Evolutionary conservation across 2,888 invertebrate genomes (phyloP).

Genomic region (Andrena bucephala): DNA sequence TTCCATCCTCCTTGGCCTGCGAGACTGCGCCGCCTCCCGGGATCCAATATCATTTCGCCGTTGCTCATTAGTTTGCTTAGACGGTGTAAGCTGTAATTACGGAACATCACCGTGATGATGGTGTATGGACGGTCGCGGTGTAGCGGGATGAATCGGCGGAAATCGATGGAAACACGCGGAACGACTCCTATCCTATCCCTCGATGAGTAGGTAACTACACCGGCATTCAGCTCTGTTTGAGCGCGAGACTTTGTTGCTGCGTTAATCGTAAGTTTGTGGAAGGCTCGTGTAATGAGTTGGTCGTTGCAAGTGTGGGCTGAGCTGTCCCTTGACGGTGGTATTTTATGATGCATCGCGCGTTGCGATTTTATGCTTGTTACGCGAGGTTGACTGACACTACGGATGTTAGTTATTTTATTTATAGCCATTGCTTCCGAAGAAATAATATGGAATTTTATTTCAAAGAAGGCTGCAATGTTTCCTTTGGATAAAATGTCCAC

Average conservation of each 20-base stretch:
- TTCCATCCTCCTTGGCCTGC: not conserved
- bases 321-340: not conserved
- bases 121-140: conserved; percentile 39
- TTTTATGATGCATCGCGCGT: too few relatives aligned
- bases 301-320: conserved; percentile 41
- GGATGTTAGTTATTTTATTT: too few relatives aligned
- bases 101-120: conserved; percentile 64
- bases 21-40: not conserved
- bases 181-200: conserved; percentile 52
- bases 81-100: conserved; percentile 69
- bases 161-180: conserved; percentile 69
- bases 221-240: conserved; percentile 34
- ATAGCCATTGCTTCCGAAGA: too few relatives aligned
- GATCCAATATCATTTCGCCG: conserved; percentile 59
- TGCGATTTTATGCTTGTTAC: too few relatives aligned
- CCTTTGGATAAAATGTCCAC: too few relatives aligned
- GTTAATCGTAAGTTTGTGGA: conserved; percentile 65
- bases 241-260: conserved; percentile 45
- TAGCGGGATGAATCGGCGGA: conserved; percentile 66
- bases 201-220: conserved; percentile 41
- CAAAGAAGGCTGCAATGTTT: too few relatives aligned
- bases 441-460: too few relatives aligned
- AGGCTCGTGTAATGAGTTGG: conserved; percentile 63
- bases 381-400: too few relatives aligned
- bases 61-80: conserved; percentile 67